Evolutionary conservation across 2,888 invertebrate genomes (phyloP), one percentile per base, ranked within the genome.

Genomic region (Rotaria sp.): DNA sequence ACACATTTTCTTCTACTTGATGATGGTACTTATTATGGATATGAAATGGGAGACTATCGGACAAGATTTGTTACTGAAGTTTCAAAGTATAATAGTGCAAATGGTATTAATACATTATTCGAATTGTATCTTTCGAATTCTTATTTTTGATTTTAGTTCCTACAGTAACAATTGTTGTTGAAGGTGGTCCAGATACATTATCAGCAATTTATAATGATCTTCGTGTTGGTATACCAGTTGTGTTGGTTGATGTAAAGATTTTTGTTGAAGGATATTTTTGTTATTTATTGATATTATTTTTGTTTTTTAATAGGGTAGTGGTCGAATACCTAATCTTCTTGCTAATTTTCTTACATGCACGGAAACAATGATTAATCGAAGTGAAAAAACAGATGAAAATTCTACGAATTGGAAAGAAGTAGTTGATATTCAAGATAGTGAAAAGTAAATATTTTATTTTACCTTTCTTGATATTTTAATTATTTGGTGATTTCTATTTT

Each of bases 181-280:
- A 80, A 45, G 75, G 75, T 80, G 75, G 75, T 24, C 75, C 75
- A 2, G 75, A 80, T 80, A 80, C 75, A 26, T 45, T 80, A 45
- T 45, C 8, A 45, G 45, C 75, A 11, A 80, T 80, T n/a, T 80
- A 80, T 10, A 38, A 38, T 2, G 75, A 80, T 80, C 45, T 80
- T 26, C 10, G 21, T 41, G 21, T 7, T 24, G 75, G 30, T 41
- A 80, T 80, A 26, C 75, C 75, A 45, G 11, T 80, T 13, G 45
- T 80, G 1, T 80, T 80, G 38, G 21, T 80, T 80, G 75, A 80
- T 80, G 75, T 67, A 18, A 67, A 18, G 15, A 8, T 18, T 15
- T 35, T 30, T 0, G 15, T 35, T 67, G 5, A 4, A 50, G 57
- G n/a, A 57, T 18, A 1, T 18, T 67, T 13, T 5, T 26, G 26